phyloP scores from a whole-genome alignment of 2,888 invertebrate species.

The Lepidonotus clava region DNA sequence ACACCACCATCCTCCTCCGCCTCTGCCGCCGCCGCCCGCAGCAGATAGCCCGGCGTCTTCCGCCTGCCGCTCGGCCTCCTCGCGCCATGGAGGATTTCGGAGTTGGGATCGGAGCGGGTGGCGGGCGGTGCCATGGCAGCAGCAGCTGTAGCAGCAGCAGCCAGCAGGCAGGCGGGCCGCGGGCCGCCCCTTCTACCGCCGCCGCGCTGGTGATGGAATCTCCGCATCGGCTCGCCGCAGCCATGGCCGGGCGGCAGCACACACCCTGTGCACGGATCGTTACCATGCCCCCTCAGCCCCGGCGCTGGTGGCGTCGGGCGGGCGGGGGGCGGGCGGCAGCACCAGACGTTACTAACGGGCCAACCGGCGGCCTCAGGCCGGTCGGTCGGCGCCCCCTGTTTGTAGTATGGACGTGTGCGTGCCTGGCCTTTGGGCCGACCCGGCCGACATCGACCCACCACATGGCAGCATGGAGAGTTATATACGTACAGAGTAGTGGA shows the following conservation, averaged over 20 bases:
- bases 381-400: background rate
- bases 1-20: background rate
- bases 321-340: background rate
- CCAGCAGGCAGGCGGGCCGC: background rate
- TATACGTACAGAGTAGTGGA: too few species aligned
- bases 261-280: conserved; percentile 20
- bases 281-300: conserved; percentile 26
- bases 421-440: background rate
- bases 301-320: background rate
- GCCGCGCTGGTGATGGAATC: conserved; percentile 28
- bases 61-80: background rate
- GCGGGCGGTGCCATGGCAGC: conserved; percentile 16
- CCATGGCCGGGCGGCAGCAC: conserved; percentile 39
- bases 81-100: conserved; percentile 32
- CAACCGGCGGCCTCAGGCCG: background rate
- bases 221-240: conserved; percentile 13
- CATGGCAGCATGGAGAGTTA: too few species aligned
- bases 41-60: conserved; percentile 20
- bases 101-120: conserved; percentile 6
- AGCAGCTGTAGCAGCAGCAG: background rate
- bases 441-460: too few species aligned
- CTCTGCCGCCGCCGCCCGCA: background rate
- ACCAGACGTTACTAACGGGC: conserved; percentile 27
- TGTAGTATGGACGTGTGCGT: background rate
- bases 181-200: background rate